phyloP scores from a whole-genome alignment of 2,888 invertebrate genomes.

The Idaea straminata region DNA sequence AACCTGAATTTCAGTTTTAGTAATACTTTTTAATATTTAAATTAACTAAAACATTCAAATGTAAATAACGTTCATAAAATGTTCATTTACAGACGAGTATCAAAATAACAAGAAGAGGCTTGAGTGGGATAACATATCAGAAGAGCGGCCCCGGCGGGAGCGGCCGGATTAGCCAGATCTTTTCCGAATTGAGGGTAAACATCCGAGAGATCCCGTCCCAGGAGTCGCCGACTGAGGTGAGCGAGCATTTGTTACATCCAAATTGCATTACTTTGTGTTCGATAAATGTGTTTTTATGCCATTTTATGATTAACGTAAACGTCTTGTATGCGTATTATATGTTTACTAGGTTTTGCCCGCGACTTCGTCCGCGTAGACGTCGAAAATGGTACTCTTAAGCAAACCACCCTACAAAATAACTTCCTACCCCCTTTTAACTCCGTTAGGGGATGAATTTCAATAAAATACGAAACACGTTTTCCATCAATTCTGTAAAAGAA shows the following conservation, averaged over 20 bases:
- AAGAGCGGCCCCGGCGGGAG: slow-evolving; percentile 48
- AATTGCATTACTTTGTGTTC: slow-evolving; percentile 46
- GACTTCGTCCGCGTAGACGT: no score
- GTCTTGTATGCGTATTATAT: no score
- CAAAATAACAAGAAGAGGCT: slow-evolving; percentile 33
- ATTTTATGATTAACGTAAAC: no score
- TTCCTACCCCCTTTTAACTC: no score
- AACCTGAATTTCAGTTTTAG: no score
- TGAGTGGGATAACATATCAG: slow-evolving; percentile 50
- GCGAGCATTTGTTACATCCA: slow-evolving; percentile 52
- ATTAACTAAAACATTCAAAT: neutral
- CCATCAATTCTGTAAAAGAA: no score
- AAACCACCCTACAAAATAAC: no score
- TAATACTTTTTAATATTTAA: no score
- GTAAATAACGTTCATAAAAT: neutral
- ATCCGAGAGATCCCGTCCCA: slow-evolving; percentile 53
- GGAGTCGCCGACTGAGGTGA: slow-evolving; percentile 50
- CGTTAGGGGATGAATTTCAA: no score
- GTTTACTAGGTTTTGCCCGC: no score
- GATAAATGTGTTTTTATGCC: slow-evolving; percentile 9
- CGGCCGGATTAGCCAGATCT: slow-evolving; percentile 66
- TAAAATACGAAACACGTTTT: no score
- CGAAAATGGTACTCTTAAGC: no score
- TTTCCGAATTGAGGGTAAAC: slow-evolving; percentile 71
- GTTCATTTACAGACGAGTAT: slow-evolving; percentile 3